Percentiles rank a stretch among this genome's conserved stretches.
Conservation (phyloP, 1,140 invertebrate genomes). For the Drosophila oshimai region DNA sequence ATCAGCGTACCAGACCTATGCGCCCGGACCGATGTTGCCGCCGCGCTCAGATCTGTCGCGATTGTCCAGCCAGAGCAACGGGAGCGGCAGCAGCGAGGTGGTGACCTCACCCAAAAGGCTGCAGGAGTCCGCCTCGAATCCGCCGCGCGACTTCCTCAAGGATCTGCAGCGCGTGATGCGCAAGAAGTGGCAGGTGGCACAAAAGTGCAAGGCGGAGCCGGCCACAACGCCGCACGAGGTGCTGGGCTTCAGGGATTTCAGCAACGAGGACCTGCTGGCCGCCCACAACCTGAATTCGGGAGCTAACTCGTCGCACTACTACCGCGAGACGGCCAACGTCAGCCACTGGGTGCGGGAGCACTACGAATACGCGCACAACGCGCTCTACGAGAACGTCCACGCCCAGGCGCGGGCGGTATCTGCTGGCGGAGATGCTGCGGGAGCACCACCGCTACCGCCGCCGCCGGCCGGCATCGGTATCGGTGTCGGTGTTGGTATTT, state of each 20-base stretch:
- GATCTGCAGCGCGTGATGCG: constrained; percentile 95
- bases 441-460: constrained; percentile 30
- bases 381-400: constrained; percentile 82
- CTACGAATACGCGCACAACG: constrained; percentile 85
- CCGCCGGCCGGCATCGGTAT: too few relatives aligned
- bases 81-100: constrained; percentile 44
- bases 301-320: constrained; percentile 82
- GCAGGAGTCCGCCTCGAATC: constrained; percentile 88
- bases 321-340: constrained; percentile 92
- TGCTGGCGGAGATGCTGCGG: not conserved
- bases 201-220: constrained; percentile 93
- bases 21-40: constrained; percentile 86
- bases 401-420: constrained; percentile 29
- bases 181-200: constrained; percentile 96
- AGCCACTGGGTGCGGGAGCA: constrained; percentile 96
- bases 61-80: constrained; percentile 67
- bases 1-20: constrained; percentile 54
- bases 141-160: constrained; percentile 92
- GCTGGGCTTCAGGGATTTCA: constrained; percentile 91
- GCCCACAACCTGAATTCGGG: constrained; percentile 73
- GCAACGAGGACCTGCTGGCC: constrained; percentile 69
- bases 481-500: too few relatives aligned
- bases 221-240: constrained; percentile 95
- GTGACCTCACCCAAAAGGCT: constrained; percentile 88
- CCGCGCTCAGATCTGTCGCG: constrained; percentile 88